A percentile compares a stretch with the other conserved stretches of the same genome.
These are phyloP conservation scores for Stramonita haemastoma DNA, from an alignment of 2,888 invertebrate species.

Conservation along the genomic window DNA sequence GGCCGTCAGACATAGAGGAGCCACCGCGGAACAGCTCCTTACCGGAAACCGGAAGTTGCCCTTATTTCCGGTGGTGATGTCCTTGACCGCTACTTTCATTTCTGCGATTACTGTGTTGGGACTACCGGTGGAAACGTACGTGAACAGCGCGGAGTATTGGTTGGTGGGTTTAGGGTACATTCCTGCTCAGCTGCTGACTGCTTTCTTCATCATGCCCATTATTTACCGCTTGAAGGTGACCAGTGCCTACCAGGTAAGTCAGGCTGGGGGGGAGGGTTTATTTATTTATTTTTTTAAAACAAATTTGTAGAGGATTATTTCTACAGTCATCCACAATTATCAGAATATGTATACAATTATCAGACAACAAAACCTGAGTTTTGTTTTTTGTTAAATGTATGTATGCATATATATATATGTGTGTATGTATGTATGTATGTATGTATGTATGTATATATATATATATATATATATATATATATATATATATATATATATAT, in stretches of 20 bases:
- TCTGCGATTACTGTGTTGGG: conserved; percentile 69
- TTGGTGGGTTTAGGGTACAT: conserved; percentile 83
- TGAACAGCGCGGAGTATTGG: conserved; percentile 84
- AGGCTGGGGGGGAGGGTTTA: no score
- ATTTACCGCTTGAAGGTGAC: conserved; percentile 67
- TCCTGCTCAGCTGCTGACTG: conserved; percentile 83
- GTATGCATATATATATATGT: no score
- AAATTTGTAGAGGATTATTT: no score
- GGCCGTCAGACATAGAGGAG: conserved; percentile 57
- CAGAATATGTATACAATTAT: no score
- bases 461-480: no score
- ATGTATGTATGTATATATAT: no score
- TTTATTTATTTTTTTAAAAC: no score
- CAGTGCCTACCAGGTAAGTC: conserved; percentile 71
- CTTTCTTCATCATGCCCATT: conserved; percentile 67
- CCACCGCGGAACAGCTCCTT: conserved; percentile 65
- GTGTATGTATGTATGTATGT: no score
- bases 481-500: no score
- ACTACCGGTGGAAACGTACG: conserved; percentile 67
- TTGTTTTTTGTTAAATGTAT: no score
- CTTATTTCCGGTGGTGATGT: conserved; percentile 63
- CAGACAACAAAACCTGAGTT: no score
- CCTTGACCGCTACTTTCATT: conserved; percentile 66
- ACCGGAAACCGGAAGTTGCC: conserved; percentile 67
- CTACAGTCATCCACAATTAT: no score